Conservation (phyloP, 2,797 vertebrate species). For the Carduelis carduelis region DNA sequence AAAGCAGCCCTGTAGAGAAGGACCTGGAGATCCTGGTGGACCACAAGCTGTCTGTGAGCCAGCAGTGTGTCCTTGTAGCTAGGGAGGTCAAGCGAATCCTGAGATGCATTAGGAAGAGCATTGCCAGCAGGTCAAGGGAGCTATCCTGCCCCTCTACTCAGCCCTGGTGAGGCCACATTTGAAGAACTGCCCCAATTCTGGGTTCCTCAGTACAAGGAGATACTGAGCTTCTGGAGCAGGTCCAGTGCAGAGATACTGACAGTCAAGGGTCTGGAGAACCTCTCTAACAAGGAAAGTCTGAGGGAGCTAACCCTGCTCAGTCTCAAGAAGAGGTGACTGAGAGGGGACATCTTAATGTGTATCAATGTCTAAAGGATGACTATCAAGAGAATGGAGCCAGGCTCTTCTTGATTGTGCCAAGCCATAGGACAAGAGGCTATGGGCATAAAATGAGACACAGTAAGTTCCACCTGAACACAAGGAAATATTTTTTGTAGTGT, state of each 20-base stretch:
- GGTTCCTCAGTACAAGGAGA: background rate
- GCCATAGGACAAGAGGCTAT: background rate
- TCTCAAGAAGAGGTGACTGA: background rate
- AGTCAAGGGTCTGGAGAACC: background rate
- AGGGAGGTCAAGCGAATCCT: no score
- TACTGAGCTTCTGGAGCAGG: accelerated
- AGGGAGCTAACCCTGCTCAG: background rate
- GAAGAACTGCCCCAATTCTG: background rate
- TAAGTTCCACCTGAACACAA: background rate
- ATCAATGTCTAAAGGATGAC: background rate
- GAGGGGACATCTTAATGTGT: no score
- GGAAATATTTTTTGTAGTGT: background rate
- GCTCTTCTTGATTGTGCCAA: background rate
- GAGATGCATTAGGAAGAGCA: background rate
- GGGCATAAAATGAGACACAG: background rate
- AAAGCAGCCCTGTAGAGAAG: background rate
- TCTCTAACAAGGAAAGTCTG: background rate
- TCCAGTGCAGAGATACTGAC: background rate
- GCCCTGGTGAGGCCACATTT: background rate
- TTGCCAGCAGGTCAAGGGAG: background rate
- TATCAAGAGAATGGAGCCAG: background rate
- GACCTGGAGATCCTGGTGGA: background rate
- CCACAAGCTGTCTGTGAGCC: background rate
- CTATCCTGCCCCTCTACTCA: background rate
- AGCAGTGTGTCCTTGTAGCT: background rate